Conservation (phyloP, 2,797 vertebrate species). For the Enteromius afrohamiltoni region DNA sequence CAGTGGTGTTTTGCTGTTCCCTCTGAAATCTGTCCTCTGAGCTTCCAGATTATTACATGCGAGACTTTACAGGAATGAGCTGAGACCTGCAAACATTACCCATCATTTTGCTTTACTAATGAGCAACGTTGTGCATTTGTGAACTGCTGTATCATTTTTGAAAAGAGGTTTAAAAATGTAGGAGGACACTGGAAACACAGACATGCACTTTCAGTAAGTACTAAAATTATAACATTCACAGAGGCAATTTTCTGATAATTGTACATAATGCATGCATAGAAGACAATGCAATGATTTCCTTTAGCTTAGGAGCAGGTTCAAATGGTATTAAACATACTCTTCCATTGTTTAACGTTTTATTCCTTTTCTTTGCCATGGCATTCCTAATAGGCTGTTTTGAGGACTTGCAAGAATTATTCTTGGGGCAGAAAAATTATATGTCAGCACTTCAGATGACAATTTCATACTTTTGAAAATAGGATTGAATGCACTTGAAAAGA, state of each 20-base stretch:
- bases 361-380: not conserved
- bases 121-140: conserved; percentile 36
- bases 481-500: not conserved
- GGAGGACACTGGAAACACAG: not conserved
- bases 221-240: not conserved
- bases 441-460: conserved; percentile 15
- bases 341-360: not conserved
- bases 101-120: conserved; percentile 43
- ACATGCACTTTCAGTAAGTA: not conserved
- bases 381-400: not conserved
- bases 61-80: conserved; percentile 34
- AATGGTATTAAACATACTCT: not conserved
- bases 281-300: not conserved
- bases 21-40: conserved; percentile 12
- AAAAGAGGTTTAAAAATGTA: conserved; percentile 25
- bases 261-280: not conserved
- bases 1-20: not conserved
- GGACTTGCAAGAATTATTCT: not conserved
- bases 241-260: not conserved
- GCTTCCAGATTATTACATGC: conserved; percentile 23
- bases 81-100: conserved; percentile 42
- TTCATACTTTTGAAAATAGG: not conserved
- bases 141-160: conserved; percentile 30
- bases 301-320: not conserved
- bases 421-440: not conserved